phyloP scores from a whole-genome alignment of 2,888 invertebrate species.

The Cryptus viduatorius region DNA sequence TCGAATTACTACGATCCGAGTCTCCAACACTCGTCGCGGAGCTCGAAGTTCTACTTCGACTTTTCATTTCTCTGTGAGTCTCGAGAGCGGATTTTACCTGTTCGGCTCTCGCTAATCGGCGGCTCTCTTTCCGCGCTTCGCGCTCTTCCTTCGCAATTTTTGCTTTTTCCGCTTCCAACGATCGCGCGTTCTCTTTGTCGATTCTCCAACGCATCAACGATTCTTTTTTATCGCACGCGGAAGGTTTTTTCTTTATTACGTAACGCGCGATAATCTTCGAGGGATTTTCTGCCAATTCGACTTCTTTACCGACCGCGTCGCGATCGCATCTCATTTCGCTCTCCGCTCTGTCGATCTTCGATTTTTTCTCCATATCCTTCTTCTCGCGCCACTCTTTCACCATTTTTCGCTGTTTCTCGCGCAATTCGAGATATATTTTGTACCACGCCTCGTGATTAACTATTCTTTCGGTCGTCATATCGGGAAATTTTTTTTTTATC shows the following conservation, averaged over 20 bases:
- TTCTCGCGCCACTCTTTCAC: slow-evolving; percentile 85
- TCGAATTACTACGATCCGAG: slow-evolving; percentile 30
- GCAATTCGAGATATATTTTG: slow-evolving; percentile 84
- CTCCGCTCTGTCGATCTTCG: slow-evolving; percentile 35
- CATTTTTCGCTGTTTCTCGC: slow-evolving; percentile 83
- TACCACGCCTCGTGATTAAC: slow-evolving; percentile 86
- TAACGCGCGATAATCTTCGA: not conserved
- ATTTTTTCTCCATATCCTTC: slow-evolving; percentile 72
- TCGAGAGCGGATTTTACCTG: slow-evolving; percentile 55
- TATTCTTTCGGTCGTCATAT: slow-evolving; percentile 82
- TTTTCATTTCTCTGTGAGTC: slow-evolving; percentile 70
- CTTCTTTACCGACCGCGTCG: slow-evolving; percentile 20
- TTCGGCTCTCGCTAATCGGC: slow-evolving; percentile 68
- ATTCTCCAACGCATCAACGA: slow-evolving; percentile 79
- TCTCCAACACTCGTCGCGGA: slow-evolving; percentile 35
- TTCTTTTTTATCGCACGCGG: slow-evolving; percentile 72
- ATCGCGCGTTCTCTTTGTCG: slow-evolving; percentile 75
- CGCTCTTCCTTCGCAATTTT: slow-evolving; percentile 69
- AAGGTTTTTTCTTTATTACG: not conserved
- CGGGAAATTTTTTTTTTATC: slow-evolving; percentile 79
- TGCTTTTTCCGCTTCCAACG: slow-evolving; percentile 74
- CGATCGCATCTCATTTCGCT: not conserved
- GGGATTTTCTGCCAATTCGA: not conserved
- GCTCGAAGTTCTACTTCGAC: slow-evolving; percentile 54
- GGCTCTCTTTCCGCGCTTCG: slow-evolving; percentile 70